These are phyloP conservation scores for Porites rus DNA, from an alignment of 92 coral and sea anemone species.

Conservation along the genomic window DNA sequence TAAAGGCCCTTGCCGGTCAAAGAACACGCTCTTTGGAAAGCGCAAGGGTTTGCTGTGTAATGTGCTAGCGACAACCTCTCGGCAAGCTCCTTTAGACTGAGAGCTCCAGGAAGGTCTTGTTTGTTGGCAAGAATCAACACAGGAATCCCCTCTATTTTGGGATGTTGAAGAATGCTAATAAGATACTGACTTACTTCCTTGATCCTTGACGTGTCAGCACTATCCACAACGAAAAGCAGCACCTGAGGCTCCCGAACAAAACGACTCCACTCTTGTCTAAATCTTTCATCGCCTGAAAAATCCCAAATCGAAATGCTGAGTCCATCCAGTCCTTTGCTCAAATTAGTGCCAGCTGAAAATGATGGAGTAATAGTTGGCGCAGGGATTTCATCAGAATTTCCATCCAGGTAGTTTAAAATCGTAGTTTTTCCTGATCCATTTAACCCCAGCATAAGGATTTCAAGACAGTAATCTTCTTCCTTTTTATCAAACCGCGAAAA, in stretches of 20 bases:
- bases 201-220: conserved; percentile 36
- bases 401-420: neutral
- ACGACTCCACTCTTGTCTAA: neutral
- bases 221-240: conserved; percentile 47
- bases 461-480: neutral
- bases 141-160: conserved; percentile 21
- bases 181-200: conserved; percentile 26
- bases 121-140: conserved; percentile 51
- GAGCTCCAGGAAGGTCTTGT: conserved; percentile 46
- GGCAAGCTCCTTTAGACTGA: conserved; percentile 24
- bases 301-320: neutral
- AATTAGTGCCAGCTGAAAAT: neutral
- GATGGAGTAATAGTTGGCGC: neutral
- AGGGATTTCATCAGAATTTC: neutral
- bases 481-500: neutral
- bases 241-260: conserved; percentile 31
- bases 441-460: conserved; percentile 1
- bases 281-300: neutral
- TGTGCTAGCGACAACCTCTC: conserved; percentile 25
- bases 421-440: neutral
- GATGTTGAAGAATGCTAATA: conserved; percentile 22
- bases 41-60: conserved; percentile 34
- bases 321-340: neutral
- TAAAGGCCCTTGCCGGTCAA: conserved; percentile 37
- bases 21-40: conserved; percentile 29